These are phyloP conservation scores for Mormyrops boulengeri DNA, from an alignment of 2,797 vertebrate species.

Conservation along the genomic window DNA sequence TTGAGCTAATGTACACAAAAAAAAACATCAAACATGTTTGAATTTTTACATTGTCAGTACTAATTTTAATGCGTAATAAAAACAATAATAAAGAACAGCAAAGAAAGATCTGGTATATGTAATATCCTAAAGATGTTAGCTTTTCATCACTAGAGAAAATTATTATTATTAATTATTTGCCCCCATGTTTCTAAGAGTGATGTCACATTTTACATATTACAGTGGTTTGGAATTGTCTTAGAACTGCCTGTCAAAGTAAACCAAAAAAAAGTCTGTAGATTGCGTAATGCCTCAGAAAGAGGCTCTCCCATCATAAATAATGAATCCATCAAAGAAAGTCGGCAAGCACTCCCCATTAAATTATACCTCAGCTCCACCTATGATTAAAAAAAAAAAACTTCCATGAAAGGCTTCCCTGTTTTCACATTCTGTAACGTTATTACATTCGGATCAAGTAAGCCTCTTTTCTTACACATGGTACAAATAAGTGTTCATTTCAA, in stretches of 20 bases:
- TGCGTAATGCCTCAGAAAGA: slow-evolving; percentile 24
- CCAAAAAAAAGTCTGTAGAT: background rate
- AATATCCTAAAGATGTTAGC: background rate
- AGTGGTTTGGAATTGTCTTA: background rate
- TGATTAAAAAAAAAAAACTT: slow-evolving; percentile 53
- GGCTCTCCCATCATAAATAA: slow-evolving; percentile 49
- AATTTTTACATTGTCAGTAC: background rate
- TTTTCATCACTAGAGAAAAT: background rate
- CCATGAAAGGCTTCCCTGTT: slow-evolving; percentile 55
- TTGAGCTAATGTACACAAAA: background rate
- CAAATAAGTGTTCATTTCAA: slow-evolving; percentile 27
- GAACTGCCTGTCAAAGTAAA: background rate
- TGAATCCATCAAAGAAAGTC: slow-evolving; percentile 51
- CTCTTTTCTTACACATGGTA: slow-evolving; percentile 22
- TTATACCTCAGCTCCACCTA: slow-evolving; percentile 58
- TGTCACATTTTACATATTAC: background rate
- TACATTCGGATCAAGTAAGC: slow-evolving; percentile 25
- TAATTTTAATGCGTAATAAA: background rate
- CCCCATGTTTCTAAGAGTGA: background rate
- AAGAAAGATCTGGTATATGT: background rate
- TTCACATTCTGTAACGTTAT: slow-evolving; percentile 29
- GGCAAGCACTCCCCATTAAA: slow-evolving; percentile 55
- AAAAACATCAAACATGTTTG: background rate
- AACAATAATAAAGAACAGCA: background rate
- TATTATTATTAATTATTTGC: background rate